A percentile compares a stretch with the other conserved stretches of the same genome.
Evolutionary conservation across 2,113 vertebrate species (phyloP).

Genomic region (Pterocles burchelli): DNA sequence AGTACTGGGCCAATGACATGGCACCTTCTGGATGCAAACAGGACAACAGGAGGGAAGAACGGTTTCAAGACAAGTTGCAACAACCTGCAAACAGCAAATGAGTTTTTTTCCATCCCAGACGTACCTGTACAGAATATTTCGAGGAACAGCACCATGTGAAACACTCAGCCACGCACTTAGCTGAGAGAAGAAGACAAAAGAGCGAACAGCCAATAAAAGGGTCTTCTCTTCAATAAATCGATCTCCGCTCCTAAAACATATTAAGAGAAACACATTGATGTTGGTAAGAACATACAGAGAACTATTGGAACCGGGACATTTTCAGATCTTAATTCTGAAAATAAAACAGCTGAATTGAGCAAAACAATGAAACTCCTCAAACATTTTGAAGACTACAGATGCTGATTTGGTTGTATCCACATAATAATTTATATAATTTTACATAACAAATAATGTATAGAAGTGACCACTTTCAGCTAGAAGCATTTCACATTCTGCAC

Average conservation of each 20-base stretch:
- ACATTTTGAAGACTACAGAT: neutral
- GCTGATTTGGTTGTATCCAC: neutral
- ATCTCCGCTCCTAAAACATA: conserved; percentile 85
- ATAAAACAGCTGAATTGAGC: neutral
- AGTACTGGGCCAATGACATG: neutral
- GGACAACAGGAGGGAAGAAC: neutral
- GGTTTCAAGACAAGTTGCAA: neutral
- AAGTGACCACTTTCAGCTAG: neutral
- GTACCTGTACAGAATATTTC: conserved; percentile 98
- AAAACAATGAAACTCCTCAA: neutral
- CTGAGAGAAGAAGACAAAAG: conserved; percentile 99
- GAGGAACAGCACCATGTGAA: conserved; percentile 95
- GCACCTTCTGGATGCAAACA: neutral
- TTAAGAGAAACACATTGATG: neutral
- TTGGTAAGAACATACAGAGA: neutral
- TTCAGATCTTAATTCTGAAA: neutral
- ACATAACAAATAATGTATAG: neutral
- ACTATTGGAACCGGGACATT: neutral
- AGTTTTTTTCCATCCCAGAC: neutral
- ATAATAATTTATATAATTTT: neutral
- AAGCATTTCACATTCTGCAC: neutral
- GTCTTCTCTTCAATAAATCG: conserved; percentile 97
- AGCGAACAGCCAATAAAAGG: conserved; percentile 92
- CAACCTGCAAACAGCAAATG: neutral
- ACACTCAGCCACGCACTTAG: conserved; percentile 98